Conservation (phyloP, 2,797 vertebrate genomes). For the Taenioides sp. region DNA sequence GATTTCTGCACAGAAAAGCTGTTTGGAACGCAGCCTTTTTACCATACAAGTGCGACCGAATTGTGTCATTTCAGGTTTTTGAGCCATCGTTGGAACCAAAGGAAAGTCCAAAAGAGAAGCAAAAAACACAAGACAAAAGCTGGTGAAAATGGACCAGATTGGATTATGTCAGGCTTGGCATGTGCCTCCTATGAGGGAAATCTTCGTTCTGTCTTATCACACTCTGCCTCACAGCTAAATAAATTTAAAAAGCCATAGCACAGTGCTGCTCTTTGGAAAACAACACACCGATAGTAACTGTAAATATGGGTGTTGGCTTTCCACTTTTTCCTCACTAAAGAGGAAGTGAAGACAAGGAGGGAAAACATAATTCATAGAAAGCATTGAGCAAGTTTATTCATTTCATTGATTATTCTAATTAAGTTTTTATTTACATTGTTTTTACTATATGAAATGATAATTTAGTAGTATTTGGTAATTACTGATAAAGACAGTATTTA, state of each 20-base stretch:
- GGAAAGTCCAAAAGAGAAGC: constrained; percentile 83
- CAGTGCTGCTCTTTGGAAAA: constrained; percentile 70
- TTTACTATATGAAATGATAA: neutral
- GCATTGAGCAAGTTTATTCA: neutral
- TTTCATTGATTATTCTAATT: neutral
- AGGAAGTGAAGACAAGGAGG: constrained; percentile 57
- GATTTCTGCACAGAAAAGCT: constrained; percentile 82
- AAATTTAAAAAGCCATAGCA: constrained; percentile 62
- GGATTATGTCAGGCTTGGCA: constrained; percentile 86
- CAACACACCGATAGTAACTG: constrained; percentile 74
- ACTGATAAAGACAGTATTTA: neutral
- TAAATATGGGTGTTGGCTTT: constrained; percentile 70
- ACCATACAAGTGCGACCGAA: constrained; percentile 83
- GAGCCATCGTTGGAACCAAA: constrained; percentile 79
- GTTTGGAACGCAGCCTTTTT: constrained; percentile 78
- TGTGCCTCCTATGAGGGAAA: constrained; percentile 78
- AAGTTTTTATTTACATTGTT: neutral
- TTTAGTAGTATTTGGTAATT: neutral
- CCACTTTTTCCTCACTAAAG: constrained; percentile 59
- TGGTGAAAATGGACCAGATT: constrained; percentile 83
- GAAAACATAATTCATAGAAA: constrained; percentile 13
- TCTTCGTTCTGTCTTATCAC: constrained; percentile 82
- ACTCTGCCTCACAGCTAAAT: constrained; percentile 82
- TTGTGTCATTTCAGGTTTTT: constrained; percentile 86
- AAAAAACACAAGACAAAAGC: constrained; percentile 83